Evolutionary conservation across 2,113 vertebrate genomes (phyloP).

Genomic region (Arvicanthis niloticus): DNA sequence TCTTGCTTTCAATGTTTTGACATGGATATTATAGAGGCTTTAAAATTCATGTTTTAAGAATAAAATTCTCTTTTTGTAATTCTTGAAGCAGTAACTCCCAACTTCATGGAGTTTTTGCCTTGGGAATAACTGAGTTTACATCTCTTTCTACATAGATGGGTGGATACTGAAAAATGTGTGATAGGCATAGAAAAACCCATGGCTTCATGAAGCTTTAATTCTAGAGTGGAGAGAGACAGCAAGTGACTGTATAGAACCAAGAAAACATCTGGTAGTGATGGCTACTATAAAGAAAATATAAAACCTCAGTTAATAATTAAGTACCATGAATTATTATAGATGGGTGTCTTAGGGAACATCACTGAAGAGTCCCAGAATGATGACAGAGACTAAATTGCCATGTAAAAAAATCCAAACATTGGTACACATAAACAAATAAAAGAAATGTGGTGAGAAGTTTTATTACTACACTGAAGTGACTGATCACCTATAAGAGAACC

Average conservation of each 20-base stretch:
- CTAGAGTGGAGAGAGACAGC: neutral
- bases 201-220: neutral
- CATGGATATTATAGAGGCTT: neutral
- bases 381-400: neutral
- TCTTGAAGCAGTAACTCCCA: neutral
- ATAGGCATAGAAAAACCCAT: neutral
- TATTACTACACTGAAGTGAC: neutral
- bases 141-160: neutral
- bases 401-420: neutral
- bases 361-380: neutral
- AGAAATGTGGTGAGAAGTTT: neutral
- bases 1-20: neutral
- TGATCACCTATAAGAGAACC: neutral
- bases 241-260: neutral
- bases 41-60: conserved; percentile 27
- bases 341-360: neutral
- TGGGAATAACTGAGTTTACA: neutral
- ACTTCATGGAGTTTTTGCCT: neutral
- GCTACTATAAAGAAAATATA: neutral
- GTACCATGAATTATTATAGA: neutral
- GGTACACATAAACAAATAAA: neutral
- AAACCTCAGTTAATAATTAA: fast-evolving
- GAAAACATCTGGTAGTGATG: neutral
- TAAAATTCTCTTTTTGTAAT: neutral
- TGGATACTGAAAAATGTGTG: neutral